These are phyloP conservation scores for Azorinus chamasolen DNA, from an alignment of 2,888 invertebrate species.

Conservation along the genomic window DNA sequence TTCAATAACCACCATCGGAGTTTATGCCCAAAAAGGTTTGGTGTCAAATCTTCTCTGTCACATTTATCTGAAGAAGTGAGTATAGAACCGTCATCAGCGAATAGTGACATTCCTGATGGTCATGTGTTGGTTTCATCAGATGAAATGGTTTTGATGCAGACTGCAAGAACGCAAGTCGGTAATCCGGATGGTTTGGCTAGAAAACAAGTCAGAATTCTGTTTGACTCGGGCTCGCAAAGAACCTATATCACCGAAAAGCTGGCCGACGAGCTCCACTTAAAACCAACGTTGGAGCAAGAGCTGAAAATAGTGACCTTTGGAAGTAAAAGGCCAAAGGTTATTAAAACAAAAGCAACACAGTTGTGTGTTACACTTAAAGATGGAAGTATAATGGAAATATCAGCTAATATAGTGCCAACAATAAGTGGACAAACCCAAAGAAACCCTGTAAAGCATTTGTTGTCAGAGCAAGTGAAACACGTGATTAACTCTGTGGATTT, in stretches of 20 bases:
- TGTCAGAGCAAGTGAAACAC: not conserved
- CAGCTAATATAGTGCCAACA: conserved; percentile 46
- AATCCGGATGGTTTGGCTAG: not conserved
- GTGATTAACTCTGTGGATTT: not conserved
- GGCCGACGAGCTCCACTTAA: conserved; percentile 23
- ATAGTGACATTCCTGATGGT: too few relatives aligned
- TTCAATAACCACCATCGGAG: conserved; percentile 9
- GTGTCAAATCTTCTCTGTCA: too few relatives aligned
- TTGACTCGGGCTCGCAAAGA: conserved; percentile 53
- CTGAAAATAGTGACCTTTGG: conserved; percentile 43
- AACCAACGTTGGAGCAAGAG: conserved; percentile 16
- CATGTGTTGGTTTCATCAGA: too few relatives aligned
- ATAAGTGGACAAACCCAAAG: conserved; percentile 37
- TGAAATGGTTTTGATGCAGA: conserved; percentile 30
- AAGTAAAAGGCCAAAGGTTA: conserved; percentile 22
- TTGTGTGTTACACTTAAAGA: conserved; percentile 32
- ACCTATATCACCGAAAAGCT: conserved; percentile 43
- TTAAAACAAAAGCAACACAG: conserved; percentile 32
- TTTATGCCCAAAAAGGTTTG: too few relatives aligned
- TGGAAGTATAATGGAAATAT: conserved; percentile 24
- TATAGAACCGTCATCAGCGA: too few relatives aligned
- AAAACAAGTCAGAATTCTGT: conserved; percentile 15
- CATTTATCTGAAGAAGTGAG: too few relatives aligned
- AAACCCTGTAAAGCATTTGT: not conserved
- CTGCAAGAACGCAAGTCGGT: conserved; percentile 10